Evolutionary conservation across 2,797 vertebrate genomes (phyloP), one percentile per base, ranked within the genome.

Genomic region (Syngnathus rostellatus): DNA sequence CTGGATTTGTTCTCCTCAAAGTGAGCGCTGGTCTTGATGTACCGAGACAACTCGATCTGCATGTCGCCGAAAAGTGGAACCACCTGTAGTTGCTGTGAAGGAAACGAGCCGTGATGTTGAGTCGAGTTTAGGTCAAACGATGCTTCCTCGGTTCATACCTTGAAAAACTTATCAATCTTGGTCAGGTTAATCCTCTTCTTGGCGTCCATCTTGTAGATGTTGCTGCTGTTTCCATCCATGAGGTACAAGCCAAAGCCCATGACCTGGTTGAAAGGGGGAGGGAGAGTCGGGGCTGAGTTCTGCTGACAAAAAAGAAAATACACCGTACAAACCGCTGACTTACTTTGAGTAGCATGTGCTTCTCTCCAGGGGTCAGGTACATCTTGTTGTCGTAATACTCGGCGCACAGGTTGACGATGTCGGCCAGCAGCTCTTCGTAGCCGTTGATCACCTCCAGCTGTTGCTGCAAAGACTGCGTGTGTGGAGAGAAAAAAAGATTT

Each of bases 351-450:
- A 99, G 92, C 94, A 94, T 98, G 83, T 99, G 97, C 55, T 99
- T 99, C 83, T 99, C 97, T 41, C 85, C 93, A 73, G 97, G 97
- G 0, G 97, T 99, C 79, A 99, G 88, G 82, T 98, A 99, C 96
- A 99, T 94, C 86, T 97, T 97, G 88, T 98, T 94, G 78, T 99
- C 97, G 5, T 98, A 99, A 86, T 97, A 98, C 68, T 99, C 97
- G 31, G 94, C 92, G 38, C 97, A 98, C 75, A 99, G 88, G 88
- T 99, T 99, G 68, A 99, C 97, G 5, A 99, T 99, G 81, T 99
- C 97, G 0, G 97, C 97, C 73, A 99, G 90, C 60, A 99, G 91
- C 70, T 99, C 97, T 62, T 99, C 97, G 1, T 97, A 99, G 67
- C 96, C 96, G 48, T 91, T 87, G 23, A 99, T 99, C 70, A 99